Evolutionary conservation across 2,888 invertebrate species (phyloP).

Genomic region (Bimastos eiseni): DNA sequence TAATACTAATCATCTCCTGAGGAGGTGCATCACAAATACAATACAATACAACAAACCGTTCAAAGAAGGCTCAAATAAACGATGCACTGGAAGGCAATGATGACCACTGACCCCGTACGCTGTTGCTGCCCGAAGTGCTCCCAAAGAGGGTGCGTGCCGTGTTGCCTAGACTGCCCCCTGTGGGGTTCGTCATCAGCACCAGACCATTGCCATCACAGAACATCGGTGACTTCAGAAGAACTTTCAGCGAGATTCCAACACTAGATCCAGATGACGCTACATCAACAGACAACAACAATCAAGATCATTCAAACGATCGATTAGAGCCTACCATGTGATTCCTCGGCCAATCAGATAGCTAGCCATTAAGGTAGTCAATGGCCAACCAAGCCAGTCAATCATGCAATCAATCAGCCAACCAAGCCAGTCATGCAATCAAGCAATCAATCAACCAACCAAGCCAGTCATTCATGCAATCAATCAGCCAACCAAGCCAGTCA

Average conservation of each 20-base stretch:
- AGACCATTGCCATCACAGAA: conserved; percentile 57
- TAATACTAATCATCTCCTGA: too few species aligned
- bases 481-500: not conserved
- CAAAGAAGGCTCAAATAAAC: too few species aligned
- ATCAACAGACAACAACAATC: not conserved
- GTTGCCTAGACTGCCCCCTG: conserved; percentile 49
- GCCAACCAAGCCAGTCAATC: too few species aligned
- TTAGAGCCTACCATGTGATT: too few species aligned
- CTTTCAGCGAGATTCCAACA: conserved; percentile 56
- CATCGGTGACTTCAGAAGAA: conserved; percentile 53
- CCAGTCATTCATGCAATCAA: too few species aligned
- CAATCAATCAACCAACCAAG: too few species aligned
- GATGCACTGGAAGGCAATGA: not conserved
- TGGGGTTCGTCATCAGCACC: conserved; percentile 52
- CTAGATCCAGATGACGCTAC: conserved; percentile 44
- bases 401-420: too few species aligned
- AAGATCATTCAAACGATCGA: not conserved
- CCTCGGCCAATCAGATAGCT: too few species aligned
- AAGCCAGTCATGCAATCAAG: too few species aligned
- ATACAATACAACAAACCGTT: too few species aligned
- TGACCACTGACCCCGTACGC: conserved; percentile 54
- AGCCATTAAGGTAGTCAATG: too few species aligned
- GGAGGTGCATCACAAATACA: too few species aligned
- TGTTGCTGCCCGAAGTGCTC: conserved; percentile 53
- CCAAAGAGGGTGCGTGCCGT: conserved; percentile 58